phyloP scores from a whole-genome alignment of 2,113 vertebrate species.

The Anolis carolinensis region DNA sequence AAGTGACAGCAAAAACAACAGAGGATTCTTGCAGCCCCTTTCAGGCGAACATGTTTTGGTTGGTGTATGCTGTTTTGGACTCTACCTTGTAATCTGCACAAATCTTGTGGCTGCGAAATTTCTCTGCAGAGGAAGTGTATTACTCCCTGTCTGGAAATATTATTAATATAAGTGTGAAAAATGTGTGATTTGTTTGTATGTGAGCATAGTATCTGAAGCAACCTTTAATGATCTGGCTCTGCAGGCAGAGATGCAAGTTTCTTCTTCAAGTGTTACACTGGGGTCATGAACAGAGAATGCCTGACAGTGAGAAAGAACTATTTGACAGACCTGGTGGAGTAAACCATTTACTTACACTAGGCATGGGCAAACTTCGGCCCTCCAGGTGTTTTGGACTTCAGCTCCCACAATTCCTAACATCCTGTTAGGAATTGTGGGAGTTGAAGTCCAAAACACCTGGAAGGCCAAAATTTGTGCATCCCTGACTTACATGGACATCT shows the following conservation, averaged over 20 bases:
- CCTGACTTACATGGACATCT: neutral
- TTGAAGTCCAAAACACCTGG: too few species aligned
- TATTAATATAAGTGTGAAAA: neutral
- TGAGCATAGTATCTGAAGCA: neutral
- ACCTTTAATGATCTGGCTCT: neutral
- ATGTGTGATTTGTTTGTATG: neutral
- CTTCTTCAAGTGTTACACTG: neutral
- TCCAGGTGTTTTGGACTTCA: too few species aligned
- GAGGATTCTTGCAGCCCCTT: too few species aligned
- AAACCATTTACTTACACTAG: too few species aligned
- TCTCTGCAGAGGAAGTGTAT: neutral
- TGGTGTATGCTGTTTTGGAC: too few species aligned
- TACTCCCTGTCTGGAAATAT: neutral
- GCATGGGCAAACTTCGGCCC: too few species aligned
- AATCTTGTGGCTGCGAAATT: too few species aligned
- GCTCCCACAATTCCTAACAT: too few species aligned
- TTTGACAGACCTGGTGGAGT: neutral
- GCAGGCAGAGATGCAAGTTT: neutral
- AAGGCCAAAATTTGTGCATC: too few species aligned
- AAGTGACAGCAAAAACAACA: neutral
- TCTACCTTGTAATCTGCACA: too few species aligned
- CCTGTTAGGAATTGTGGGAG: too few species aligned
- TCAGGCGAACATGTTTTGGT: too few species aligned
- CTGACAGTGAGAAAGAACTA: neutral
- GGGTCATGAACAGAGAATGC: neutral